Conservation (phyloP, 1,140 invertebrate species). For the Oryctes rhinoceros region DNA sequence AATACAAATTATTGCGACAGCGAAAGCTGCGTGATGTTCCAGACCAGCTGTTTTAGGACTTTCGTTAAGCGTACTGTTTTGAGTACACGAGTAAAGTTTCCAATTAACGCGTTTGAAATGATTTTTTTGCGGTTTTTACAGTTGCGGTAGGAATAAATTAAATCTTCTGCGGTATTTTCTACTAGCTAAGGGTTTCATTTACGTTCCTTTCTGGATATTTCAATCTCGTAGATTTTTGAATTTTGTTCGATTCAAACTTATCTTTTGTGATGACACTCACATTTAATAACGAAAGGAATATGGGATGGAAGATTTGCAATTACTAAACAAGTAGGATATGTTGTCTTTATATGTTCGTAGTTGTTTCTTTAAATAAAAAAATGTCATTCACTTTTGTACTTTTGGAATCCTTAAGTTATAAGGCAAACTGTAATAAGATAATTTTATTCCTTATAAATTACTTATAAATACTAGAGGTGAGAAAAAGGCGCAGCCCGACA, state of each 20-base stretch:
- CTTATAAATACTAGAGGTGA: too few species aligned
- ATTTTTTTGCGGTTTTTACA: background rate
- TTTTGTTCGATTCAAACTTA: background rate
- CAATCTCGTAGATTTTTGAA: background rate
- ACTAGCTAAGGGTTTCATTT: background rate
- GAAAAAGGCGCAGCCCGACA: too few species aligned
- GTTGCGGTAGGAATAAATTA: background rate
- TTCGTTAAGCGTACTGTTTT: background rate
- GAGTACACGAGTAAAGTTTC: conserved; percentile 2
- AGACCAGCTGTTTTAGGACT: conserved; percentile 5
- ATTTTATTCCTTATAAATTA: too few species aligned
- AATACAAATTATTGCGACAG: conserved; percentile 34
- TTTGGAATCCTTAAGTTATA: too few species aligned
- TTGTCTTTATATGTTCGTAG: too few species aligned
- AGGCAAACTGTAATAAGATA: too few species aligned
- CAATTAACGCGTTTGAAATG: conserved; percentile 16
- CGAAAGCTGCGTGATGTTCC: background rate
- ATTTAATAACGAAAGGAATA: too few species aligned
- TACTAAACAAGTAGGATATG: too few species aligned
- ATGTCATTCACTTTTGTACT: too few species aligned
- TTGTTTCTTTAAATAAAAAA: too few species aligned
- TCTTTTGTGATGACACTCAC: too few species aligned
- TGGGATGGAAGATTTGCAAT: too few species aligned
- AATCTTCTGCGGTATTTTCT: conserved; percentile 6
- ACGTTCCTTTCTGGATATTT: background rate